Base-by-base conservation (phyloP, 2,888 invertebrate species). In the Spicauda simplicius region DNA sequence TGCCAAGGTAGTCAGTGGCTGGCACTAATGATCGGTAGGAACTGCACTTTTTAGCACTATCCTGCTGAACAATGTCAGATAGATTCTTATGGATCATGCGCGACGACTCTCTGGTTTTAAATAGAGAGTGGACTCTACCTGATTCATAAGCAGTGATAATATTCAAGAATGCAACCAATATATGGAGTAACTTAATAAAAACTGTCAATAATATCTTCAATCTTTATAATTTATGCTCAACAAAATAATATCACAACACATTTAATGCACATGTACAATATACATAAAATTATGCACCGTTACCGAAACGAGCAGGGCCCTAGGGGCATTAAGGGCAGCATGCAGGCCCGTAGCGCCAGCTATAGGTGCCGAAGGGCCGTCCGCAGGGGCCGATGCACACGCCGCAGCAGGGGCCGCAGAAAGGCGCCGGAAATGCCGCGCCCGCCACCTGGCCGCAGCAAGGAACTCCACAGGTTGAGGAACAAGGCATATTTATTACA, bases 311-410 rank as follows among this genome's bases (percentile, higher is more conserved):
- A 2, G 25, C 25, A 25, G 5, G 25, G 2, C 2, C 25, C 5
- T 25, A 25, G 2, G 25, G 5, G 25, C 18, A 3, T 16, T 61
- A 82, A 65, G 75, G 75, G 58, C 81, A 81, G 52, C 77, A 78
- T 6, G 72, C n/a, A 2, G 82, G 75, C 12, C 80, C 74, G 69
- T 74, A 86, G 16, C 87, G 77, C 83, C 84, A 88, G 76, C 90
- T 89, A 75, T 90, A 90, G 16, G 80, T 79, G 1, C 90, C 90
- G 70, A 89, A 90, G 48, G 88, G 87, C 48, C 74, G 77, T 14
- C 88, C 88, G 62, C 83, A 82, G 4, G 84, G 82, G 0, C 82
- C 77, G n/a, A 74, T 69, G 72, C 83, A 84, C 4, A 81, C 76
- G 50, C 82, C 81, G 45, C 76, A 76, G 58, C 81, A 79, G 37